Evolutionary conservation across 1,140 invertebrate species (phyloP).

Genomic region (Drosophila ironensis): DNA sequence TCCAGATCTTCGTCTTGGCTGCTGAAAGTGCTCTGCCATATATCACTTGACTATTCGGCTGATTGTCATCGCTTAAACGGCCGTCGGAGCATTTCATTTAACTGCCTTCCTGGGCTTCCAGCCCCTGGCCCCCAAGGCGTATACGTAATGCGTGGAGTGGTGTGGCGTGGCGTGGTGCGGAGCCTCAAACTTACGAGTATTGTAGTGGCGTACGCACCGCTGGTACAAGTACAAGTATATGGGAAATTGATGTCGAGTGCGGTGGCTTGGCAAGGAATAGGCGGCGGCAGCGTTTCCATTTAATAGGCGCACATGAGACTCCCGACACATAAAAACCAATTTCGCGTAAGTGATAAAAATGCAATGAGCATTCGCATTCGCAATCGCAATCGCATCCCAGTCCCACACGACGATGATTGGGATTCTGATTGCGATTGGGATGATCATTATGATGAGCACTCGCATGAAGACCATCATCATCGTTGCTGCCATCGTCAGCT

Average conservation of each 20-base stretch:
- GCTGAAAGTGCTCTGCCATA: constrained; percentile 21
- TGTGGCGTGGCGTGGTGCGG: too few relatives aligned
- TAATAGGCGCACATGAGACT: constrained; percentile 75
- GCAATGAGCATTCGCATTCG: constrained; percentile 67
- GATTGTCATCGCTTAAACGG: constrained; percentile 74
- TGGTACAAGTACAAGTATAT: too few relatives aligned
- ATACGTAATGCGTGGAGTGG: constrained; percentile 13
- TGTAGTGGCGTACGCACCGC: too few relatives aligned
- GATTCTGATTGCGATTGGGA: constrained; percentile 26
- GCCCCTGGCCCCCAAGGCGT: not conserved
- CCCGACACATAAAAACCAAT: constrained; percentile 76
- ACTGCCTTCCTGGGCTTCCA: constrained; percentile 21
- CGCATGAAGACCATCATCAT: constrained; percentile 40
- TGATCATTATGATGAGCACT: constrained; percentile 16
- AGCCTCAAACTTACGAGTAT: too few relatives aligned
- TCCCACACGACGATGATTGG: constrained; percentile 24
- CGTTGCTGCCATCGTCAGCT: too few relatives aligned
- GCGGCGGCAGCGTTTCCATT: constrained; percentile 66
- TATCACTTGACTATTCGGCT: constrained; percentile 57
- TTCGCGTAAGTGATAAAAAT: constrained; percentile 80
- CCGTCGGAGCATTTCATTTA: constrained; percentile 65
- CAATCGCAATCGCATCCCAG: constrained; percentile 18
- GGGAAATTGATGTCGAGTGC: constrained; percentile 49
- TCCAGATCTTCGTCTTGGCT: not conserved
- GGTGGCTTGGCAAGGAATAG: constrained; percentile 32